Evolutionary conservation across 2,888 invertebrate genomes (phyloP).

Genomic region (Endomychus coccineus): DNA sequence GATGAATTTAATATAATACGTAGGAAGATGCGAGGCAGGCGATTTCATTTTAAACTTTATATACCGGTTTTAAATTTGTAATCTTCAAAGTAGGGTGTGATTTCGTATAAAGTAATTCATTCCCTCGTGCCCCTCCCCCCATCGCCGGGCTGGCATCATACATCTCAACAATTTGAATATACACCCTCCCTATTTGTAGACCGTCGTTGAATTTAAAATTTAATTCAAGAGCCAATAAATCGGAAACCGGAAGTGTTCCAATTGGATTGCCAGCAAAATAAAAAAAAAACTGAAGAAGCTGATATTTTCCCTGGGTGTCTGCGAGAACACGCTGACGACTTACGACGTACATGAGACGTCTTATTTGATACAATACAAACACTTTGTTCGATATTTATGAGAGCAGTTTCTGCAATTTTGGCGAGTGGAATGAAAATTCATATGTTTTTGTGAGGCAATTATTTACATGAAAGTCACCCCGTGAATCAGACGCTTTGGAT

Average conservation of each 20-base stretch:
- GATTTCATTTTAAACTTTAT: too few relatives aligned
- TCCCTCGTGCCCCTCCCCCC: conserved; percentile 16
- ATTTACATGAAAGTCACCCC: too few relatives aligned
- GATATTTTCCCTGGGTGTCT: neutral
- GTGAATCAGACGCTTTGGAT: too few relatives aligned
- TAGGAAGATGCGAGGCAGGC: too few relatives aligned
- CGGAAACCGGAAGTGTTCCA: conserved; percentile 29
- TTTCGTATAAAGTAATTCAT: conserved; percentile 25
- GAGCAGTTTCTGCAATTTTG: too few relatives aligned
- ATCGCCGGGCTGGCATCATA: conserved; percentile 18
- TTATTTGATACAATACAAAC: too few relatives aligned
- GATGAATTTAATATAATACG: too few relatives aligned
- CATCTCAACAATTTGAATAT: conserved; percentile 26
- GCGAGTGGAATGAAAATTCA: too few relatives aligned
- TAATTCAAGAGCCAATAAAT: conserved; percentile 33
- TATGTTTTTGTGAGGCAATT: too few relatives aligned
- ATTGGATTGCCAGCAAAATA: conserved; percentile 26
- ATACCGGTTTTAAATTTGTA: conserved; percentile 16
- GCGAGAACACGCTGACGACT: neutral
- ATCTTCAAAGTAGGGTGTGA: conserved; percentile 18
- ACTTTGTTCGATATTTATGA: too few relatives aligned
- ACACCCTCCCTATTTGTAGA: conserved; percentile 24
- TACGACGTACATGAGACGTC: too few relatives aligned
- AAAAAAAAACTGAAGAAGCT: conserved; percentile 6
- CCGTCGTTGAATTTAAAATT: conserved; percentile 33